Percentiles rank a stretch among this genome's conserved stretches.
Evolutionary conservation across 2,888 invertebrate species (phyloP).

Genomic region (Tethea ocularis): DNA sequence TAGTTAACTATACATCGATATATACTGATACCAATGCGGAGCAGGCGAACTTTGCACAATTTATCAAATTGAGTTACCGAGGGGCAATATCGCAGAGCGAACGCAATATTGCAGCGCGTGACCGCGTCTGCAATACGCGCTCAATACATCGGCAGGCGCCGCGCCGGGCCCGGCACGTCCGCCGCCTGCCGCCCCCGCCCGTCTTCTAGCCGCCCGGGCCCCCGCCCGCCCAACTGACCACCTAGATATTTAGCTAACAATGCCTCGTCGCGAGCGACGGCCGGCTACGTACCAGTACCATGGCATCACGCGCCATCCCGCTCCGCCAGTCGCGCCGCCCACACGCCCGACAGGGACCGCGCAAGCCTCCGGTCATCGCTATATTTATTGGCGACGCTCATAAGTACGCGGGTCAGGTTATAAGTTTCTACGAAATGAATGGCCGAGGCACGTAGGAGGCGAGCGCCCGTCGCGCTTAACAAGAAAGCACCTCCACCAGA

Average conservation of each 20-base stretch:
- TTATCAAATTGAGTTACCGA: conserved; percentile 83
- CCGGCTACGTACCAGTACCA: conserved; percentile 37
- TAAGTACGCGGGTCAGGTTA: conserved; percentile 84
- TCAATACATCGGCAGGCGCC: conserved; percentile 83
- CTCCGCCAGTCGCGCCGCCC: conserved; percentile 46
- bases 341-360: conserved; percentile 63
- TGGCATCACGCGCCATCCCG: conserved; percentile 61
- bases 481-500: conserved; percentile 80
- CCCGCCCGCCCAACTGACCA: conserved; percentile 78
- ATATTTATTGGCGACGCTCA: conserved; percentile 84
- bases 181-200: conserved; percentile 51
- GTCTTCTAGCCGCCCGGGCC: conserved; percentile 59
- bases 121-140: conserved; percentile 84
- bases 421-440: conserved; percentile 83
- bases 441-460: conserved; percentile 81
- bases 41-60: conserved; percentile 79
- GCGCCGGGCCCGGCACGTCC: conserved; percentile 78
- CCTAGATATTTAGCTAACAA: conserved; percentile 84
- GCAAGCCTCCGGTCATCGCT: conserved; percentile 79
- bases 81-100: conserved; percentile 81
- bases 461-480: conserved; percentile 72
- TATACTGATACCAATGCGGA: conserved; percentile 64
- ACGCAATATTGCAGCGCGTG: conserved; percentile 84
- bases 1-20: conserved; percentile 56
- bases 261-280: conserved; percentile 72